phyloP scores from a whole-genome alignment of 2,888 invertebrate species.

The Parasteatoda lunata region DNA sequence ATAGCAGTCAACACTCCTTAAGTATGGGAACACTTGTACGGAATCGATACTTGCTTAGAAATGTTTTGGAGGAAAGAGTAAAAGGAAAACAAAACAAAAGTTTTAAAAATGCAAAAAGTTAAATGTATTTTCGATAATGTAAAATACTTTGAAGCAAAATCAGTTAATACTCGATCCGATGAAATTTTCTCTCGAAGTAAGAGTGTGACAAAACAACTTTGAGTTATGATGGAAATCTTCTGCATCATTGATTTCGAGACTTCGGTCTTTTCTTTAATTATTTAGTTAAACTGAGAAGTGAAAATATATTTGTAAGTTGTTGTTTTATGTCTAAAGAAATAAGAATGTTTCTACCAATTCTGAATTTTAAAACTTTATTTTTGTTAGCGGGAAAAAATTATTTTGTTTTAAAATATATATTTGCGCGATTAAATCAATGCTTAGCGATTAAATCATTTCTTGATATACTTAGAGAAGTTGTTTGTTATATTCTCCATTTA shows the following conservation, averaged over 20 bases:
- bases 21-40: slow-evolving; percentile 19
- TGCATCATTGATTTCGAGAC: neutral
- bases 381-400: no score
- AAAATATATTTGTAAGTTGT: no score
- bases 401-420: no score
- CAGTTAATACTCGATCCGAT: slow-evolving; percentile 47
- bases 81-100: slow-evolving; percentile 1
- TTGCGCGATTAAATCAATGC: no score
- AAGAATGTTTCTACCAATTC: no score
- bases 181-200: neutral
- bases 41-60: slow-evolving; percentile 10
- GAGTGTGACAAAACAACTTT: slow-evolving; percentile 2
- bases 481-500: no score
- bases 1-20: slow-evolving; percentile 36
- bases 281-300: no score
- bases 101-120: slow-evolving; percentile 16
- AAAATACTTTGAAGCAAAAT: slow-evolving; percentile 42
- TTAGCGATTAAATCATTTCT: no score
- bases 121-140: slow-evolving; percentile 58
- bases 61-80: neutral
- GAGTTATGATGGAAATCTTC: slow-evolving; percentile 3
- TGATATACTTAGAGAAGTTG: no score
- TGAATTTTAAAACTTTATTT: no score
- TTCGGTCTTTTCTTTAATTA: no score
- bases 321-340: no score